Percentiles rank a stretch among this genome's conserved stretches.
phyloP scores from a whole-genome alignment of 2,113 vertebrate genomes.

The Orthonyx spaldingii region DNA sequence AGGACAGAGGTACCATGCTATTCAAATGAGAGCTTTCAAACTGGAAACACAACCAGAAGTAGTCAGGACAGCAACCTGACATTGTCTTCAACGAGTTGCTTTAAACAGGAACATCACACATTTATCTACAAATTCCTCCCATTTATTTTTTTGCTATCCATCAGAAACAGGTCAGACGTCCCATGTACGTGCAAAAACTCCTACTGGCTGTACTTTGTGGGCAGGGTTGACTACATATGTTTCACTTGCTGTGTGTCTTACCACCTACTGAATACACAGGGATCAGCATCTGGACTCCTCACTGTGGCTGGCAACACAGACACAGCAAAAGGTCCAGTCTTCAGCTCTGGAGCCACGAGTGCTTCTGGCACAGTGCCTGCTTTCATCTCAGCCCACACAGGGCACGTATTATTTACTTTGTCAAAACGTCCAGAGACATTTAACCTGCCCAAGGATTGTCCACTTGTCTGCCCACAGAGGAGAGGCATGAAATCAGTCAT shows the following conservation, averaged over 20 bases:
- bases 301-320: neutral
- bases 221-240: neutral
- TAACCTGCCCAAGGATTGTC: neutral
- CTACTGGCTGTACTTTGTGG: neutral
- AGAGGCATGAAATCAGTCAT: neutral
- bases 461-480: neutral
- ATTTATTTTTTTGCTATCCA: neutral
- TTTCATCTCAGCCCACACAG: neutral
- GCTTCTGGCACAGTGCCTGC: neutral
- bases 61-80: neutral
- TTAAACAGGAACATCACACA: neutral
- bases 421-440: neutral
- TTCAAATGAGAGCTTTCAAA: neutral
- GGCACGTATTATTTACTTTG: neutral
- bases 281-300: neutral
- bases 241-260: neutral
- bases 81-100: neutral
- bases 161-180: neutral
- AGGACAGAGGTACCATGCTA: neutral
- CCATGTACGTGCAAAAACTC: accelerated
- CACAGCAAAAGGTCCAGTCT: neutral
- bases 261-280: neutral
- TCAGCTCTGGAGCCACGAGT: neutral
- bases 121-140: neutral
- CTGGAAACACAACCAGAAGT: neutral